Evolutionary conservation across 2,888 invertebrate species (phyloP), one percentile per base, ranked within the genome.

Genomic region (Cynaeus angustus): DNA sequence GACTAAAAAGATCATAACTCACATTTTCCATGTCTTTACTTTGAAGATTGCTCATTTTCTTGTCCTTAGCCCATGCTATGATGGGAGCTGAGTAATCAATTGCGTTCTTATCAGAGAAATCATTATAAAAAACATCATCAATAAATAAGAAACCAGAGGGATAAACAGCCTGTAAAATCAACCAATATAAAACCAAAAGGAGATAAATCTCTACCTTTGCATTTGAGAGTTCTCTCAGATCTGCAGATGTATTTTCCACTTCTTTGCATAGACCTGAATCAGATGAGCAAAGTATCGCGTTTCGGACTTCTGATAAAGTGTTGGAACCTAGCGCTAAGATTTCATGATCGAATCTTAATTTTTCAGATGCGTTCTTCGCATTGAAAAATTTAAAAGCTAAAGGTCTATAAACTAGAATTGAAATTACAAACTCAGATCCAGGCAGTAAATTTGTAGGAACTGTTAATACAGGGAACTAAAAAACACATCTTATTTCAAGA

Each of bases 91-190:
- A 92, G 78, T 93, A 92, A 80, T 95, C 92, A 37, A 87, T 83
- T 69, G 90, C 88, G 0, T 84, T 80, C 1, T 86, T 79, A 75
- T 88, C 82, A 0, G 93, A 86, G 74, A 85, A 86, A 80, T 96
- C 95, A 81, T 92, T 91, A 82, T 94, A 96, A 83, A 96, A 94
- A 0, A 89, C 90, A 72, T 90, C 89, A 73, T 93, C 90, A 62
- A 96, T 93, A 80, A 91, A 95, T 75, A 96, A 91, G 82, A 92
- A 92, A 0, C 90, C 91, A 0, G 94, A 91, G 68, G 89, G 90
- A 81, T 89, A 92, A 13, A 87, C 78, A 70, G 89, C 87, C 92
- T 92, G 67, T 71, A 78, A 80, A 65, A 72, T 45, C 13, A 28
- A 7, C 5, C 4, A 28, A 28, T 28, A 28, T 28, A 28, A 28